Conservation (phyloP, 1,140 invertebrate genomes). For the Paracyclopina nana region DNA sequence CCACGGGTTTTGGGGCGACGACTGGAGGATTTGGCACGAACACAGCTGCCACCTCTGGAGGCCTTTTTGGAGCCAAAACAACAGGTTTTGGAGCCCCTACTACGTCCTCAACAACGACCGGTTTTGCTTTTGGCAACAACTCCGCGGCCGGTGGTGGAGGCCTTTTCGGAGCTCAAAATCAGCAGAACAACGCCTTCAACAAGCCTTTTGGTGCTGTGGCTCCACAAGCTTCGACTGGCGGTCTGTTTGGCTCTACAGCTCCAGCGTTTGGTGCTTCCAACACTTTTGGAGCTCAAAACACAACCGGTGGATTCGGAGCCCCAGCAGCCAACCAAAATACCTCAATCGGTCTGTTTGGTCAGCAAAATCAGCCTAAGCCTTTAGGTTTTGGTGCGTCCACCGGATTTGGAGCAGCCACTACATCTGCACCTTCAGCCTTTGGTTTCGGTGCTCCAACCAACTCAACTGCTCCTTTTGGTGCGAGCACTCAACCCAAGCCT, state of each 20-base stretch:
- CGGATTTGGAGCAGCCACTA: slow-evolving; percentile 25
- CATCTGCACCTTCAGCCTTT: slow-evolving; percentile 23
- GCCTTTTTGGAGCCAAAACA: slow-evolving; percentile 18
- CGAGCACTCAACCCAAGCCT: slow-evolving; percentile 21
- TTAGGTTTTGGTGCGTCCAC: slow-evolving; percentile 24
- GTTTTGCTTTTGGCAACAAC: neutral
- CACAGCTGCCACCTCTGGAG: slow-evolving; percentile 18
- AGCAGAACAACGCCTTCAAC: slow-evolving; percentile 10
- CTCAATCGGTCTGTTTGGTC: slow-evolving; percentile 17
- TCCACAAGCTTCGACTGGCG: neutral
- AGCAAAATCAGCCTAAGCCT: slow-evolving; percentile 17
- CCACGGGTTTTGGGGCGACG: slow-evolving; percentile 31
- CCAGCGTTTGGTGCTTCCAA: slow-evolving; percentile 21
- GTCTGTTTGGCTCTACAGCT: slow-evolving; percentile 16
- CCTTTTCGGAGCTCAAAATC: slow-evolving; percentile 17
- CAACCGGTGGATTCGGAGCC: slow-evolving; percentile 19
- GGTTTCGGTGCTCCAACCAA: slow-evolving; percentile 17
- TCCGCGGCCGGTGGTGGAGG: slow-evolving; percentile 9
- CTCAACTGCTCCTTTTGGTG: slow-evolving; percentile 17
- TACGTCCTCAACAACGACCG: slow-evolving; percentile 4
- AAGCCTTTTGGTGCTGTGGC: slow-evolving; percentile 18
- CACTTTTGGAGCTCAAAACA: slow-evolving; percentile 20
- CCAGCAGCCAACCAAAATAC: slow-evolving; percentile 18
- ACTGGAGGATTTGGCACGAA: no score
- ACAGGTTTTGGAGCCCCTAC: slow-evolving; percentile 23